Conservation (phyloP, 2,113 vertebrate genomes). For the Cyanoderma ruficeps region DNA sequence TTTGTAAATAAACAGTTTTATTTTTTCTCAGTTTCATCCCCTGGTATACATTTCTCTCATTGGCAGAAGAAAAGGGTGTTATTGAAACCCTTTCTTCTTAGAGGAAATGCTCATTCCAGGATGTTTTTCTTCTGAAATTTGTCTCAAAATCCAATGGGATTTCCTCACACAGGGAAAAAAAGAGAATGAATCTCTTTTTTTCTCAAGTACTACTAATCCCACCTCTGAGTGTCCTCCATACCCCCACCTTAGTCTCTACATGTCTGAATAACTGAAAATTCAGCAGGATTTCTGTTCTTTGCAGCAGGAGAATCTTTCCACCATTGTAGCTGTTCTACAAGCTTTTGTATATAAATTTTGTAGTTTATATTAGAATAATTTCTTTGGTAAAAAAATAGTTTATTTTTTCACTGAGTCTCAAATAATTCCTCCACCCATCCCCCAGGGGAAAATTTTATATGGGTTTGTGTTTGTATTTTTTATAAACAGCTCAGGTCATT, state of each 20-base stretch:
- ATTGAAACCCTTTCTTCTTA: neutral
- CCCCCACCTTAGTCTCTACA: neutral
- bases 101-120: neutral
- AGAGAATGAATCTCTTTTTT: neutral
- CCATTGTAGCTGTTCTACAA: neutral
- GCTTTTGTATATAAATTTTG: neutral
- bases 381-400: neutral
- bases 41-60: neutral
- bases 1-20: neutral
- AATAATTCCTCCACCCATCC: neutral
- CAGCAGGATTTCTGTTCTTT: neutral
- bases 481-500: neutral
- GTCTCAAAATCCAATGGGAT: neutral
- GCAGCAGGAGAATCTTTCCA: neutral
- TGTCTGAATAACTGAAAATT: neutral
- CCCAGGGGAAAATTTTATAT: neutral
- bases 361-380: neutral
- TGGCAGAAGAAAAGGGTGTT: neutral
- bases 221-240: neutral
- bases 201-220: neutral
- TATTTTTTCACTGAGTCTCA: neutral
- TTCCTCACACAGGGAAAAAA: neutral
- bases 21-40: neutral
- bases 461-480: neutral
- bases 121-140: neutral